Conservation (phyloP, 2,888 invertebrate genomes). For the Allacma fusca region DNA sequence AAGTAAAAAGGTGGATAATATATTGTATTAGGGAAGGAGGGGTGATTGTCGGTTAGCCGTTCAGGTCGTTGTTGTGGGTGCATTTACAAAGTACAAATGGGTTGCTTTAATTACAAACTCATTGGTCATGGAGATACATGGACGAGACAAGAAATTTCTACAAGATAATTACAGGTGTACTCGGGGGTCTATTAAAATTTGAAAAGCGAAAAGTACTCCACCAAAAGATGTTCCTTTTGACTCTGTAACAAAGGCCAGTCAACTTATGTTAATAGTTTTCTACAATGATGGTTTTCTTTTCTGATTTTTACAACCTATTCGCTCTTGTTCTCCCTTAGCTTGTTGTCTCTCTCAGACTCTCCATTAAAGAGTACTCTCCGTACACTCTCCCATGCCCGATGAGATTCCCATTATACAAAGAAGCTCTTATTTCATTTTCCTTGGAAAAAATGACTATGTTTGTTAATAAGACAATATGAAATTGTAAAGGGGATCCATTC, state of each 20-base stretch:
- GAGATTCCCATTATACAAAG: no score
- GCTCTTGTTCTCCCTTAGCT: slow-evolving; percentile 8
- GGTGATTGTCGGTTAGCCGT: slow-evolving; percentile 41
- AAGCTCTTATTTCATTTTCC: no score
- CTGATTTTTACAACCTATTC: slow-evolving; percentile 26
- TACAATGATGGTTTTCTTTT: slow-evolving; percentile 37
- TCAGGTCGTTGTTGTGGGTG: slow-evolving; percentile 45
- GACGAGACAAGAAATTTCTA: slow-evolving; percentile 60
- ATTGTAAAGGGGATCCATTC: no score
- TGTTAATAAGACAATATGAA: no score
- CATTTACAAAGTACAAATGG: slow-evolving; percentile 55
- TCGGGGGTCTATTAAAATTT: slow-evolving; percentile 53
- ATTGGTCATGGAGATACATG: slow-evolving; percentile 59
- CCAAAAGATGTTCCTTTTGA: slow-evolving; percentile 27
- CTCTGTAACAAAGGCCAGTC: slow-evolving; percentile 30
- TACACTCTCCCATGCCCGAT: no score
- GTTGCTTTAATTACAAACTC: slow-evolving; percentile 59
- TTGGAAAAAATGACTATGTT: no score
- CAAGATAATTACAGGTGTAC: slow-evolving; percentile 61
- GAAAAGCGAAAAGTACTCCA: slow-evolving; percentile 42
- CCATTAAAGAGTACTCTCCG: no score
- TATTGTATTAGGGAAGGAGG: slow-evolving; percentile 44
- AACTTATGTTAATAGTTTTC: slow-evolving; percentile 38
- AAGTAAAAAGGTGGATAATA: slow-evolving; percentile 35
- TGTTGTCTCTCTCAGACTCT: neutral